Evolutionary conservation across 2,888 invertebrate species (phyloP), one percentile per base, ranked within the genome.

Genomic region (Brachynemurus nebulosus): DNA sequence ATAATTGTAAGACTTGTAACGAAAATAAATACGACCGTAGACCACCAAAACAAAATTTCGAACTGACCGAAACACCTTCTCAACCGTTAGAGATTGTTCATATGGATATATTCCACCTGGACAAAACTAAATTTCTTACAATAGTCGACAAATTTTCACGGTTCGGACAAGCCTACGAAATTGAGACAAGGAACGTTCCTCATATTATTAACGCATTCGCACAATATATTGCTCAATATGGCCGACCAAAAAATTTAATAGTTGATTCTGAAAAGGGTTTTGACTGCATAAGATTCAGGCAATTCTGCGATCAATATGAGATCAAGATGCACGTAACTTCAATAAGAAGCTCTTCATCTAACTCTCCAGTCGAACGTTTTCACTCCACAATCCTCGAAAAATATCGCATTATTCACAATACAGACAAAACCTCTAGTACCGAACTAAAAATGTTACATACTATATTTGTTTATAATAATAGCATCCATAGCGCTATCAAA

Each of bases 131-230:
- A 45, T 50, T 51, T 42, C 35, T 52, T 30, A 51, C 52, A 38
- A 45, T 52, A 14, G 34, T 51, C 12, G 51, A 52, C 40, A 45
- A 39, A 19, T 53, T 51, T 44, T 51, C 47, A 5, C 51, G 51
- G 47, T 53, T 48, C 35, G 48, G 42, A 3, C 48, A 52, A 45
- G 50, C 50, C 8, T 50, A 50, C 33, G 16, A 16, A 20, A 19
- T 48, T 11, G 16, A 16, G 17, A 11, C 16, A 4, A 36, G 18
- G 9, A 36, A 16, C 9, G 5, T 17, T 16, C 11, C 8, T 14
- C 8, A 36, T 18, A 14, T 36, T 36, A 11, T 36, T 16, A 14
- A 36, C n/a, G 36, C 11, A 17, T 36, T 36, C 11, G 17, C 14
- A 36, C 16, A 36, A 8, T 36, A 12, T 14, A 17, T 36, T 11